phyloP scores from a whole-genome alignment of 2,888 invertebrate species.

The Mimas tiliae region DNA sequence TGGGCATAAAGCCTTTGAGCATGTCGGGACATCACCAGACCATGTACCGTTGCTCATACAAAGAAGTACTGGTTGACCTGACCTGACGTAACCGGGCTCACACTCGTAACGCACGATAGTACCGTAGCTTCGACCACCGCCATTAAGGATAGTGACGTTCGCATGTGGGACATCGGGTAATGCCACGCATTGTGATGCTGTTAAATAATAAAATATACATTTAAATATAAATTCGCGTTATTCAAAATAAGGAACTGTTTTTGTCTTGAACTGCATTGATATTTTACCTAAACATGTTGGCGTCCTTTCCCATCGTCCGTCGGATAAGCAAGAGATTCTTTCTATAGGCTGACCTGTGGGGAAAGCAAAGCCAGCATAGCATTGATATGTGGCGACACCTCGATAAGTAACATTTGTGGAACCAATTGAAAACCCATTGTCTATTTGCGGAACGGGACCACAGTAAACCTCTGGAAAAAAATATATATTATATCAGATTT shows the following conservation, averaged over 20 bases:
- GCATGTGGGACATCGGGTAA: conserved; percentile 94
- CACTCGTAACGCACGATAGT: conserved; percentile 97
- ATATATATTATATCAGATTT: not conserved
- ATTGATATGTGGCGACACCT: conserved; percentile 97
- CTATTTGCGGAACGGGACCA: conserved; percentile 98
- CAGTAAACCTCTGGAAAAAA: conserved; percentile 92
- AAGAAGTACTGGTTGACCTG: conserved; percentile 94
- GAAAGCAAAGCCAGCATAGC: conserved; percentile 98
- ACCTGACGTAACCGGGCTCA: conserved; percentile 94
- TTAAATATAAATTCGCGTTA: conserved; percentile 23
- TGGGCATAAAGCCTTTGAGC: conserved; percentile 90
- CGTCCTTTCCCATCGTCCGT: conserved; percentile 96
- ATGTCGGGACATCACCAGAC: conserved; percentile 95
- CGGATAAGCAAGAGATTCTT: conserved; percentile 94
- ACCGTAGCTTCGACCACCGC: conserved; percentile 96
- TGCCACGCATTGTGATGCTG: conserved; percentile 95
- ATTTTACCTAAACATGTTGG: conserved; percentile 92
- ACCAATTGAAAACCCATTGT: conserved; percentile 98
- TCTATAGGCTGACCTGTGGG: conserved; percentile 94
- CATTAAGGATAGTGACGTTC: conserved; percentile 93
- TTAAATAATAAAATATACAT: conserved; percentile 29
- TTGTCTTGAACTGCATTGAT: not conserved
- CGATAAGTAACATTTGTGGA: conserved; percentile 97
- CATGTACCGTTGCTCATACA: conserved; percentile 98
- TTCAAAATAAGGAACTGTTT: conserved; percentile 6